Evolutionary conservation across 1,140 invertebrate species (phyloP).

Genomic region (Proctacanthus coquilletti): DNA sequence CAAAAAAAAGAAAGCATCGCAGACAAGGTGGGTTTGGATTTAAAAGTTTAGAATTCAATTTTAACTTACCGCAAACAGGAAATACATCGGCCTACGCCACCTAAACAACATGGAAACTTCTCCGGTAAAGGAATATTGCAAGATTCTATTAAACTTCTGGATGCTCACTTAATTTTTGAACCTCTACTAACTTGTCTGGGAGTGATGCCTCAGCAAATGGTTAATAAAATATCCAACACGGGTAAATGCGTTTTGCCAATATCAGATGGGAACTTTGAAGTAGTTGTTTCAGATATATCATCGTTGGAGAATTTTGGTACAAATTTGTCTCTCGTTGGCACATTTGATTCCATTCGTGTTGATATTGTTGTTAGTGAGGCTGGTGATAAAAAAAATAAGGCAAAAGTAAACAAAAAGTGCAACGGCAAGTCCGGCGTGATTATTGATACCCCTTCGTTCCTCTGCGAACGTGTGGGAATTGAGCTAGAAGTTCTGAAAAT

Average conservation of each 20-base stretch:
- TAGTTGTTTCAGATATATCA: conserved; percentile 29
- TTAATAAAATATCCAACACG: conserved; percentile 32
- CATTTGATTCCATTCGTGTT: conserved; percentile 74
- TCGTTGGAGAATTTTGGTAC: conserved; percentile 78
- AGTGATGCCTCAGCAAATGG: conserved; percentile 75
- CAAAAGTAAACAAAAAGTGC: conserved; percentile 18
- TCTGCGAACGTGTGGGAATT: conserved; percentile 78
- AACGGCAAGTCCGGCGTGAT: conserved; percentile 43
- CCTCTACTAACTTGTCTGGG: conserved; percentile 69
- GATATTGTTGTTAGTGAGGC: conserved; percentile 86
- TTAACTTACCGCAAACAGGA: conserved; percentile 6
- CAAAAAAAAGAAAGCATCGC: conserved; percentile 24
- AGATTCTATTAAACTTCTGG: conserved; percentile 65
- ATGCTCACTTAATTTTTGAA: conserved; percentile 87
- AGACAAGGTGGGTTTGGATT: conserved; percentile 10
- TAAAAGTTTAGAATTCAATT: conserved; percentile 1
- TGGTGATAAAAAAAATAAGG: conserved; percentile 36
- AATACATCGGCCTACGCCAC: conserved; percentile 14
- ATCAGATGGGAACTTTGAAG: background rate
- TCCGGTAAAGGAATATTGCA: conserved; percentile 56
- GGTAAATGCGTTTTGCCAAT: conserved; percentile 7
- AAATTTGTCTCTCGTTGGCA: conserved; percentile 73
- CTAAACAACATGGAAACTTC: conserved; percentile 15
- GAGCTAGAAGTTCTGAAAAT: conserved; percentile 81
- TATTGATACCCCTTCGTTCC: conserved; percentile 72